Conservation (phyloP, 2,113 vertebrate species). For the Otocyon megalotis region DNA sequence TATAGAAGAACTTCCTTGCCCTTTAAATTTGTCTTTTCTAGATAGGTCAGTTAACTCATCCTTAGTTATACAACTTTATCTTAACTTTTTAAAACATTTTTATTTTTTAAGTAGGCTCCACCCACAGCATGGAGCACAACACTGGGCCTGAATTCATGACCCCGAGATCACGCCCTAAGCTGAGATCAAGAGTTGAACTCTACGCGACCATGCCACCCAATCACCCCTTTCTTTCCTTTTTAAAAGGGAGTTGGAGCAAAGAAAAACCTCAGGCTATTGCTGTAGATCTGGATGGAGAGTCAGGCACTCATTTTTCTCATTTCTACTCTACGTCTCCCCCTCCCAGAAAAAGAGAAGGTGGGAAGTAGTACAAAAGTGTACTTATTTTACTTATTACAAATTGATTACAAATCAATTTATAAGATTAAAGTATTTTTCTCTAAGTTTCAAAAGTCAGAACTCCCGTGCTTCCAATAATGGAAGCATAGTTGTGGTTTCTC, state of each 20-base stretch:
- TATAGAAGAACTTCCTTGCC: not conserved
- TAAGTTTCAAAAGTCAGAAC: not conserved
- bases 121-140: not conserved
- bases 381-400: conserved; percentile 4
- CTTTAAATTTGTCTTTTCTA: not conserved
- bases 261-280: not conserved
- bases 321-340: not conserved
- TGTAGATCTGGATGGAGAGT: not conserved
- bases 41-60: not conserved
- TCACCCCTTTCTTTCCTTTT: not conserved
- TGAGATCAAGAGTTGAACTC: not conserved
- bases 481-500: not conserved
- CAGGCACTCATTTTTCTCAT: not conserved
- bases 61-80: not conserved
- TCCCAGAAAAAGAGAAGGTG: not conserved
- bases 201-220: not conserved
- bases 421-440: not conserved
- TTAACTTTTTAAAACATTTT: not conserved
- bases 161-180: not conserved
- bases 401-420: not conserved
- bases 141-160: not conserved
- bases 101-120: not conserved
- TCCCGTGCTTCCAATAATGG: not conserved
- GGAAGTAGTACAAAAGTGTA: not conserved
- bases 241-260: not conserved